Evolutionary conservation across 2,113 vertebrate species (phyloP).

Genomic region (Chaetops frenatus): DNA sequence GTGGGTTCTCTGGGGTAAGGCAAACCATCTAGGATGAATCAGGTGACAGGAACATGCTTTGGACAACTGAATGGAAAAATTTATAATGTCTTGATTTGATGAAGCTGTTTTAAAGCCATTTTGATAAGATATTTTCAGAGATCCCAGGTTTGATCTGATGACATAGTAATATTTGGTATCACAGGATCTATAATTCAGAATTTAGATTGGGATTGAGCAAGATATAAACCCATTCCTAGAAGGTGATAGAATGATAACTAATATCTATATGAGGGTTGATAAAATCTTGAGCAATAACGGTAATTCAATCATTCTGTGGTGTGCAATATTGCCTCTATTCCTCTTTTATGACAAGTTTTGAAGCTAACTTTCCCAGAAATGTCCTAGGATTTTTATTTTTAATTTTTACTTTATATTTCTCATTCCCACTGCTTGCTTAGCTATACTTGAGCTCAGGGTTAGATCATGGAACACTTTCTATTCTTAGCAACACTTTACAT

Average conservation of each 20-base stretch:
- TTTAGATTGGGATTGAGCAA: neutral
- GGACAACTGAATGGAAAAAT: neutral
- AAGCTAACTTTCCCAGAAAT: neutral
- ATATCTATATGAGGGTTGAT: neutral
- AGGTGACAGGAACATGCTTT: neutral
- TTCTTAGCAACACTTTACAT: neutral
- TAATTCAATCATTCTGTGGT: neutral
- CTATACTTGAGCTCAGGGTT: neutral
- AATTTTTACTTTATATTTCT: neutral
- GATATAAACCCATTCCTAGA: neutral
- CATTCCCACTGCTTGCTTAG: neutral
- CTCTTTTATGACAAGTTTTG: neutral
- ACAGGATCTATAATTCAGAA: neutral
- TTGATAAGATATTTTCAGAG: neutral
- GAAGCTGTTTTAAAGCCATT: neutral
- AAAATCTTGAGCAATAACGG: neutral
- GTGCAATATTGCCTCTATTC: neutral
- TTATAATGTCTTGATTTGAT: neutral
- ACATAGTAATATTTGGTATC: neutral
- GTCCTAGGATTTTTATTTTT: neutral
- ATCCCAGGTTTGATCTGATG: neutral
- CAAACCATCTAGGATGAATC: neutral
- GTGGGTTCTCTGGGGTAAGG: neutral
- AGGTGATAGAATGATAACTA: neutral
- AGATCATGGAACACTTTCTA: neutral